A percentile compares a stretch with the other conserved stretches of the same genome.
Conservation (phyloP, 2,797 vertebrate species). For the Manis pentadactyla region DNA sequence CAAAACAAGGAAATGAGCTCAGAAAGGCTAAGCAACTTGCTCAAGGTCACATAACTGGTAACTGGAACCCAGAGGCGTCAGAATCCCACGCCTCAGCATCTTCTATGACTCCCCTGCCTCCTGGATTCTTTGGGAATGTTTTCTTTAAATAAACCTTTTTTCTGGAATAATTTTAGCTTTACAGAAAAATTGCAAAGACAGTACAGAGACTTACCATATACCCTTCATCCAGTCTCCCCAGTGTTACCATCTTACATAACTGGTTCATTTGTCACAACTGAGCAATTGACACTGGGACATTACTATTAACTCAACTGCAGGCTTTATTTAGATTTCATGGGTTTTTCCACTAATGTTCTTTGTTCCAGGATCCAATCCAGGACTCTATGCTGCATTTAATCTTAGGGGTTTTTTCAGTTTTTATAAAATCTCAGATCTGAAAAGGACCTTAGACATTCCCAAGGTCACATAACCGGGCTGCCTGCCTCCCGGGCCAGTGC, state of each 20-base stretch:
- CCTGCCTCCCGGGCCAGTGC: neutral
- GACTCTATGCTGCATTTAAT: neutral
- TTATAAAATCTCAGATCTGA: conserved; percentile 45
- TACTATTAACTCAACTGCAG: neutral
- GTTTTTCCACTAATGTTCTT: conserved; percentile 66
- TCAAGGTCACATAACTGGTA: conserved; percentile 43
- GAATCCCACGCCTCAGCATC: neutral
- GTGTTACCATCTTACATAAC: conserved; percentile 44
- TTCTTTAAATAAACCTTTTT: conserved; percentile 53
- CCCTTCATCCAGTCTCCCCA: conserved; percentile 25
- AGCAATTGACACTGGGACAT: neutral
- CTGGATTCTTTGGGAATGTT: neutral
- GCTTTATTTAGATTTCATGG: conserved; percentile 28
- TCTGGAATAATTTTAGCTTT: conserved; percentile 54
- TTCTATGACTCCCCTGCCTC: neutral
- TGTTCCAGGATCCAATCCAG: conserved; percentile 49
- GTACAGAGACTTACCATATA: neutral
- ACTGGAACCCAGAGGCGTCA: neutral
- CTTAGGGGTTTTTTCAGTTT: conserved; percentile 60
- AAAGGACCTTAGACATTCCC: conserved; percentile 26
- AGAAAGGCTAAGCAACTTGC: neutral
- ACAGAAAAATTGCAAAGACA: conserved; percentile 47
- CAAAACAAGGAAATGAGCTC: neutral
- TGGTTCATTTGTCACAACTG: neutral
- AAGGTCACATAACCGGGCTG: conserved; percentile 34